phyloP scores from a whole-genome alignment of 2,113 vertebrate species.

The Todiramphus saurophagus region DNA sequence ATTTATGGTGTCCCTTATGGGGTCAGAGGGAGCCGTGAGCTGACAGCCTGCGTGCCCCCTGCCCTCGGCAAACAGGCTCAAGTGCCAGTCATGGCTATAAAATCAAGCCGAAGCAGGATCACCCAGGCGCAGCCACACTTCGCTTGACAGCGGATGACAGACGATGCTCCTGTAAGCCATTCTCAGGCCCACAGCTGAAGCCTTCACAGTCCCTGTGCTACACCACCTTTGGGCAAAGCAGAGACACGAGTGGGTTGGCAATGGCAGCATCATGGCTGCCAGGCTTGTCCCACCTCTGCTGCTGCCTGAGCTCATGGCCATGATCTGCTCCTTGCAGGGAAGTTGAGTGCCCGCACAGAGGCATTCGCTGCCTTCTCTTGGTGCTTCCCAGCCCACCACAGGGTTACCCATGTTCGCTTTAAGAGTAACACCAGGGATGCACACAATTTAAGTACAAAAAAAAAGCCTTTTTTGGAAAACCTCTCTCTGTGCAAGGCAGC shows the following conservation, averaged over 20 bases:
- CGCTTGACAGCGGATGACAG: neutral
- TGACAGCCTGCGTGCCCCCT: slow-evolving; percentile 30
- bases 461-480: neutral
- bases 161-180: neutral
- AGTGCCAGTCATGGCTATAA: slow-evolving; percentile 58
- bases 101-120: neutral
- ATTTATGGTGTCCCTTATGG: neutral
- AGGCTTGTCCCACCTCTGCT: neutral
- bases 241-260: neutral
- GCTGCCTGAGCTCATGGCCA: neutral
- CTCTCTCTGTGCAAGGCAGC: neutral
- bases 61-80: slow-evolving; percentile 53
- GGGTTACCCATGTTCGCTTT: neutral
- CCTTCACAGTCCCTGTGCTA: neutral
- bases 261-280: fast-evolving
- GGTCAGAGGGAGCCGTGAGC: neutral
- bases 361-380: neutral
- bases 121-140: slow-evolving; percentile 5
- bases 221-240: neutral
- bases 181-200: neutral
- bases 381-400: neutral
- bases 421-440: neutral
- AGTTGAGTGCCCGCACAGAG: fast-evolving
- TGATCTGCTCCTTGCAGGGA: neutral
- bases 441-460: neutral